Conservation (phyloP, 2,888 invertebrate genomes). For the Epinotia demarniana region DNA sequence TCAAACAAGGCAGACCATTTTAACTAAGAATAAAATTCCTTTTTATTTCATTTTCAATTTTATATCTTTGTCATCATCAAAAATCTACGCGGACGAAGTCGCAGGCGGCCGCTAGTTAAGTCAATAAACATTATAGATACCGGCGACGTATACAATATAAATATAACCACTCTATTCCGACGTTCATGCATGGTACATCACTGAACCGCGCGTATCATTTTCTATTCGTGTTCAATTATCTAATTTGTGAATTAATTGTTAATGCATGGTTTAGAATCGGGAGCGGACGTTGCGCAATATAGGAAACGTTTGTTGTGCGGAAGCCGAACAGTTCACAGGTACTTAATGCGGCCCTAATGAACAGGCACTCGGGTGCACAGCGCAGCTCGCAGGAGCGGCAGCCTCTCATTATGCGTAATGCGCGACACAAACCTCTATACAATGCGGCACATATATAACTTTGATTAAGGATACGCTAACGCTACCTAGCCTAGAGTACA, state of each 20-base stretch:
- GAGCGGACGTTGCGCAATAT: conserved; percentile 74
- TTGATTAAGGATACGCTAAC: conserved; percentile 36
- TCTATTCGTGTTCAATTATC: conserved; percentile 41
- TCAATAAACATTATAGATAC: too few species aligned
- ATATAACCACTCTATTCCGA: not conserved
- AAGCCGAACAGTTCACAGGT: conserved; percentile 60
- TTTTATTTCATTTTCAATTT: too few species aligned
- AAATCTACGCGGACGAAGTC: too few species aligned
- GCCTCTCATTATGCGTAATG: conserved; percentile 60
- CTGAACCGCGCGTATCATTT: conserved; percentile 18
- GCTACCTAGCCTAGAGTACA: conserved; percentile 11
- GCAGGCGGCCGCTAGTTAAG: too few species aligned
- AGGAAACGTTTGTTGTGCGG: conserved; percentile 71
- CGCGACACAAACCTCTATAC: conserved; percentile 57
- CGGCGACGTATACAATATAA: not conserved
- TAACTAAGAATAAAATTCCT: too few species aligned
- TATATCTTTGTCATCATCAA: too few species aligned
- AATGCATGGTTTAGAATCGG: conserved; percentile 55
- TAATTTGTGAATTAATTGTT: conserved; percentile 49
- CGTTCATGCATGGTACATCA: conserved; percentile 6
- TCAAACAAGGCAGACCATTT: too few species aligned
- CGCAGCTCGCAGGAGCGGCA: conserved; percentile 53
- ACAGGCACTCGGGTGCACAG: conserved; percentile 44
- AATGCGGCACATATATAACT: conserved; percentile 30
- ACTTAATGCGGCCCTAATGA: conserved; percentile 65